Conservation (phyloP, 2,888 invertebrate genomes). For the Lysandra bellargus region DNA sequence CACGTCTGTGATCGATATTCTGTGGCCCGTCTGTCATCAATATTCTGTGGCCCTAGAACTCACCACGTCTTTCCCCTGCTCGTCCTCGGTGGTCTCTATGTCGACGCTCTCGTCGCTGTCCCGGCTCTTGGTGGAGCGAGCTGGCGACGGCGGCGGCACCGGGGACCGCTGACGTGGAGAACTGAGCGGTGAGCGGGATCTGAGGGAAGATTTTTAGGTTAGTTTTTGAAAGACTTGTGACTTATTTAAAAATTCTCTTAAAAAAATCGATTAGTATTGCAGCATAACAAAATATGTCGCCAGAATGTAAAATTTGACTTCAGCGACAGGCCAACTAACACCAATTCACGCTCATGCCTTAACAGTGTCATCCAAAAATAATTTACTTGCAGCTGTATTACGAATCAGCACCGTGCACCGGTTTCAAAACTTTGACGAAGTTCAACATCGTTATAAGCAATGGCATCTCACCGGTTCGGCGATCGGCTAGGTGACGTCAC, state of each 20-base stretch:
- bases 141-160: slow-evolving; percentile 54
- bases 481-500: slow-evolving; percentile 62
- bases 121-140: slow-evolving; percentile 70
- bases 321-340: too few relatives aligned
- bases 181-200: slow-evolving; percentile 51
- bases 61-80: slow-evolving; percentile 68
- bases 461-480: slow-evolving; percentile 56
- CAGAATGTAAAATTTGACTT: too few relatives aligned
- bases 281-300: too few relatives aligned
- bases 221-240: too few relatives aligned
- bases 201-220: not conserved
- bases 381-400: too few relatives aligned
- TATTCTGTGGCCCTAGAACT: slow-evolving; percentile 43
- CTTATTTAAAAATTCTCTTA: too few relatives aligned
- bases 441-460: not conserved
- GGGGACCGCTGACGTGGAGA: slow-evolving; percentile 59
- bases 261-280: too few relatives aligned
- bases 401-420: too few relatives aligned
- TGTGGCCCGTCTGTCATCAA: not conserved
- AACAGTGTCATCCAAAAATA: too few relatives aligned
- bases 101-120: slow-evolving; percentile 92
- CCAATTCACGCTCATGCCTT: too few relatives aligned
- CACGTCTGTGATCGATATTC: not conserved
- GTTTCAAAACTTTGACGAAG: too few relatives aligned
- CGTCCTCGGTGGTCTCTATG: slow-evolving; percentile 92